These are phyloP conservation scores for Tamandua tetradactyla DNA, from an alignment of 2,797 vertebrate species.

Conservation along the genomic window DNA sequence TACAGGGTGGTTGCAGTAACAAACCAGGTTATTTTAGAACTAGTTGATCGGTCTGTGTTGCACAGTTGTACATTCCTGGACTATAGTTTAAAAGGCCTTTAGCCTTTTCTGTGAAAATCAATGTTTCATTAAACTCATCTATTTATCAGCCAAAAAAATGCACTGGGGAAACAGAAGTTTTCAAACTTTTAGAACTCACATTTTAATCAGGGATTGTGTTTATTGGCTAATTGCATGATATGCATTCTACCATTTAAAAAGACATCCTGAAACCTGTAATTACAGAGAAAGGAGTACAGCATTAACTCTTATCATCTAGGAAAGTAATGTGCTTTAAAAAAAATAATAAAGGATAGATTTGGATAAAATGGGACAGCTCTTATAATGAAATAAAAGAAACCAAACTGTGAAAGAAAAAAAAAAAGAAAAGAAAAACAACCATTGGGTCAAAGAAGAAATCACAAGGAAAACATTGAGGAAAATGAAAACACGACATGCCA, in stretches of 20 bases:
- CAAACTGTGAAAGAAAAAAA: slow-evolving; percentile 28
- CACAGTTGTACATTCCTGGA: no score
- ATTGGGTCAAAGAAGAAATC: no score
- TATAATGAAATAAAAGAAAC: slow-evolving; percentile 36
- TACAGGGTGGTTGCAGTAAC: no score
- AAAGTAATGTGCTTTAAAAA: slow-evolving; percentile 56
- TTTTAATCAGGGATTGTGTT: slow-evolving; percentile 86
- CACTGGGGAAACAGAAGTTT: slow-evolving; percentile 80
- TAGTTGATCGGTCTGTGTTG: no score
- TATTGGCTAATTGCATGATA: slow-evolving; percentile 85
- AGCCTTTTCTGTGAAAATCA: no score
- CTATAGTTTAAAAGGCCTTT: no score
- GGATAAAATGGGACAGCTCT: slow-evolving; percentile 17
- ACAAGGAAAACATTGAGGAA: no score
- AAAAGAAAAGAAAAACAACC: no score
- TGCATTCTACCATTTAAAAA: slow-evolving; percentile 77
- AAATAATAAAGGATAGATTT: slow-evolving; percentile 60
- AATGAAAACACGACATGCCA: no score
- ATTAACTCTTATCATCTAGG: slow-evolving; percentile 73
- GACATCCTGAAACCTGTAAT: slow-evolving; percentile 73
- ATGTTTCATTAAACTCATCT: no score
- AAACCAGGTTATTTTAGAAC: no score
- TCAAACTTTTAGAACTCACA: slow-evolving; percentile 80
- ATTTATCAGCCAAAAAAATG: no score
- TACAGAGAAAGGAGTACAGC: slow-evolving; percentile 60